Conservation (phyloP, 2,888 invertebrate genomes). For the Hyles lineata region DNA sequence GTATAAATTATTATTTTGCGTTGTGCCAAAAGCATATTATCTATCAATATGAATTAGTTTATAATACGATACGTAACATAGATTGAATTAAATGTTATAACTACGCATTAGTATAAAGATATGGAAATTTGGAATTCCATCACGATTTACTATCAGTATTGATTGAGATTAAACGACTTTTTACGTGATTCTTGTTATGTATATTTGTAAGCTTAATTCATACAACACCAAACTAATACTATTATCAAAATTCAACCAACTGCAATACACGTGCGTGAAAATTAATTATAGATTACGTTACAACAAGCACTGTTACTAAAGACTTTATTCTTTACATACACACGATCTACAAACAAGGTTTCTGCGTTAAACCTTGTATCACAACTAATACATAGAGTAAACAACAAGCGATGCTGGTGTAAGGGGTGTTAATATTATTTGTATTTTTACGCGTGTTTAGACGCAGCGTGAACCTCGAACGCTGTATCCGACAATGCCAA, state of each 20-base stretch:
- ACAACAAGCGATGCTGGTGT: conserved; percentile 57
- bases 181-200: background rate
- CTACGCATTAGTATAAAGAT: background rate
- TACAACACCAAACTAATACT: background rate
- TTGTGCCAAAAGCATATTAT: background rate
- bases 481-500: conserved; percentile 82
- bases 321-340: background rate
- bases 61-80: background rate
- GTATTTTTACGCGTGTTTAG: conserved; percentile 80
- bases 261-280: background rate
- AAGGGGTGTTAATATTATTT: conserved; percentile 47
- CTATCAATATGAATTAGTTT: background rate
- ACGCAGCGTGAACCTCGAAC: conserved; percentile 82
- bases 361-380: background rate
- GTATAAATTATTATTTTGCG: conserved; percentile 1
- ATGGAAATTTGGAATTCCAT: background rate
- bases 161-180: background rate
- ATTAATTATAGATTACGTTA: background rate
- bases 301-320: conserved; percentile 7
- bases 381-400: background rate
- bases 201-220: background rate
- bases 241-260: background rate
- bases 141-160: background rate
- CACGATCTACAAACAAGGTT: background rate
- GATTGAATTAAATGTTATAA: background rate